Conservation (phyloP, 1,140 invertebrate genomes). For the Cryptotermes secundus region DNA sequence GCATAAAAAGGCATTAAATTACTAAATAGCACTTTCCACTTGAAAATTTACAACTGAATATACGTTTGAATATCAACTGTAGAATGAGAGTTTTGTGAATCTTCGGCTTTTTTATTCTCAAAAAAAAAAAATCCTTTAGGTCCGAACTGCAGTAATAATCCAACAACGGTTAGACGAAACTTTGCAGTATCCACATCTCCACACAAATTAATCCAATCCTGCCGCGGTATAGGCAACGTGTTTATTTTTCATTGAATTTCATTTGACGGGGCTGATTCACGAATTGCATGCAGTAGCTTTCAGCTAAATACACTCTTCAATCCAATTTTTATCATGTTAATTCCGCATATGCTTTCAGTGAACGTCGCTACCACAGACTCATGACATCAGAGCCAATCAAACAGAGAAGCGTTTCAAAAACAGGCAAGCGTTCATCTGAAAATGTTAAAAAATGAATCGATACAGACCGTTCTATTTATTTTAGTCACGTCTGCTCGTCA, state of each 20-base stretch:
- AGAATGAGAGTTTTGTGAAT: too few relatives aligned
- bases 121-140: too few relatives aligned
- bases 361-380: background rate
- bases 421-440: background rate
- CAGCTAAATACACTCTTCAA: background rate
- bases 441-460: background rate
- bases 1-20: too few relatives aligned
- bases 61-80: too few relatives aligned
- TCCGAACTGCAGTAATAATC: too few relatives aligned
- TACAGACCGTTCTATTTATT: background rate
- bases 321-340: background rate
- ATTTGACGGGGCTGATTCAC: background rate
- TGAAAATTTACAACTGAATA: too few relatives aligned
- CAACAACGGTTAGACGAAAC: too few relatives aligned
- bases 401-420: background rate
- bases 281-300: background rate
- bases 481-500: background rate
- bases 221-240: background rate
- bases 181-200: background rate
- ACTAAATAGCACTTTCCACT: too few relatives aligned
- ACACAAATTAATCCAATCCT: background rate
- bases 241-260: background rate
- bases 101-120: too few relatives aligned
- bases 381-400: background rate
- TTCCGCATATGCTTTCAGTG: background rate